Percentiles rank a stretch among this genome's conserved stretches.
Conservation (phyloP, 2,888 invertebrate genomes). For the Callinectes sapidus region DNA sequence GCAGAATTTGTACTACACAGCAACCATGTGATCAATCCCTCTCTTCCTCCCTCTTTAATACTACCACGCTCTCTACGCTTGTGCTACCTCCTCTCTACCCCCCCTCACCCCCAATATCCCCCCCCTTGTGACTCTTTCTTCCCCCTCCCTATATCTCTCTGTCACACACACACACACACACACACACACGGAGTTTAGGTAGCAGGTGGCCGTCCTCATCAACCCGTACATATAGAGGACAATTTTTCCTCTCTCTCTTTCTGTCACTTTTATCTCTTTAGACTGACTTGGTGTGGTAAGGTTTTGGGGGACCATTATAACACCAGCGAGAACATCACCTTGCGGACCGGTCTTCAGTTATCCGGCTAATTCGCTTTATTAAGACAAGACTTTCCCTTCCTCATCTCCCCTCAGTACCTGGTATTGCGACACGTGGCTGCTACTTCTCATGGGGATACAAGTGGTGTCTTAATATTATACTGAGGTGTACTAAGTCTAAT, state of each 20-base stretch:
- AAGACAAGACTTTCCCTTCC: neutral
- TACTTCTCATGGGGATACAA: neutral
- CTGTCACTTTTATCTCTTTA: neutral
- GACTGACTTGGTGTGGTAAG: neutral
- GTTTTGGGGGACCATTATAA: neutral
- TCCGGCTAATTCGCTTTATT: neutral
- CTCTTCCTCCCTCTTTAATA: slow-evolving; percentile 50
- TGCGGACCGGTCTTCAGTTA: neutral
- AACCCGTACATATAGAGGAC: neutral
- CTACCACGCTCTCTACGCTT: slow-evolving; percentile 50
- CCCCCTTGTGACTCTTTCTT: slow-evolving; percentile 18
- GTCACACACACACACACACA: slow-evolving; percentile 6
- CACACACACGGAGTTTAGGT: slow-evolving; percentile 13
- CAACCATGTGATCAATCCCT: slow-evolving; percentile 42
- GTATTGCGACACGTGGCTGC: neutral
- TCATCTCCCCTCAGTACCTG: neutral
- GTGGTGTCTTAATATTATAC: neutral
- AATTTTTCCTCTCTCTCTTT: neutral
- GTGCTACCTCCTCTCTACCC: slow-evolving; percentile 39
- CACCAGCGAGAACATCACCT: neutral
- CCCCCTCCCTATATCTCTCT: neutral
- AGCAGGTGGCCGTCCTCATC: slow-evolving; percentile 15
- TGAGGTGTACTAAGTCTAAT: neutral
- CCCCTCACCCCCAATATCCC: neutral
- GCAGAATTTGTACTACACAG: slow-evolving; percentile 39